These are phyloP conservation scores for Eudyptes chrysolophus DNA, from an alignment of 2,113 vertebrate species.

Conservation along the genomic window DNA sequence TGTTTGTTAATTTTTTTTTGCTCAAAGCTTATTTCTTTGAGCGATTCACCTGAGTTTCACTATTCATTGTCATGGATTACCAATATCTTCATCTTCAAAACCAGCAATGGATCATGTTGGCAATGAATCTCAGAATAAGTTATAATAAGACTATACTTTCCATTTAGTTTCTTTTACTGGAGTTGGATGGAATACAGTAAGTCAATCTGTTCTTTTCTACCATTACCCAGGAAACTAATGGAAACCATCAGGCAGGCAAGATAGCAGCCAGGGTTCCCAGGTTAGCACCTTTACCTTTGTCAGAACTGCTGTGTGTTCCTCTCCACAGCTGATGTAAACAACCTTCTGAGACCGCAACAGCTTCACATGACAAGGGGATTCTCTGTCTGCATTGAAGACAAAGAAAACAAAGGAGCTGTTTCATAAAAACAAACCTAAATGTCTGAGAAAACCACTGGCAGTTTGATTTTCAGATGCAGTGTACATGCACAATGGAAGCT, in stretches of 20 bases:
- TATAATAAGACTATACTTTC: neutral
- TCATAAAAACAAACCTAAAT: neutral
- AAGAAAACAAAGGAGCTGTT: neutral
- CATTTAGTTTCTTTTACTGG: neutral
- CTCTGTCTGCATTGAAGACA: slow-evolving; percentile 78
- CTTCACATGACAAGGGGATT: slow-evolving; percentile 95
- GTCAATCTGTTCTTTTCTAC: neutral
- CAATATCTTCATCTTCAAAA: neutral
- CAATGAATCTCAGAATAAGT: neutral
- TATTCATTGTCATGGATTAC: neutral
- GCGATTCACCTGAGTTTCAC: neutral
- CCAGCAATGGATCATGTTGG: rapidly evolving
- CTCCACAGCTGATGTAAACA: slow-evolving; percentile 95
- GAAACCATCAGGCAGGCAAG: neutral
- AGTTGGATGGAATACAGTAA: neutral
- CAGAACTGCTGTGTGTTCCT: slow-evolving; percentile 89
- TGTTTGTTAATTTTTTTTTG: neutral
- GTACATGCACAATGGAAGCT: neutral
- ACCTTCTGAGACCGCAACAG: slow-evolving; percentile 93
- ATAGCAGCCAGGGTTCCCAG: neutral
- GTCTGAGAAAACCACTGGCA: neutral
- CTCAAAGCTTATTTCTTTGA: neutral
- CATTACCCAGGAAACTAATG: neutral
- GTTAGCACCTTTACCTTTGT: slow-evolving; percentile 85
- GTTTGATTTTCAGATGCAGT: neutral